phyloP scores from a whole-genome alignment of 1,140 invertebrate species.

The Hyles vespertilio region DNA sequence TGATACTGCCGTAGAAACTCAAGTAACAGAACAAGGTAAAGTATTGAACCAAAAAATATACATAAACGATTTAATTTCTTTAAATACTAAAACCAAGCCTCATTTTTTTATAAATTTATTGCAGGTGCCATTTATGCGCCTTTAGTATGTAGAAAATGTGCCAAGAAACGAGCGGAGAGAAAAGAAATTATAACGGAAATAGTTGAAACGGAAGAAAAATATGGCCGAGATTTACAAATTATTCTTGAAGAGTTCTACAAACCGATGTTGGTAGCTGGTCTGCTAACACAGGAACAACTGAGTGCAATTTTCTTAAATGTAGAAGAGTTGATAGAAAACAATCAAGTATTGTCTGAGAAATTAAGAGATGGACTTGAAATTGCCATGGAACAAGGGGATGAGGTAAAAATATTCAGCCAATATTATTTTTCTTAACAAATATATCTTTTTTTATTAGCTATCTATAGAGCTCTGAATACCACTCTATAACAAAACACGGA shows the following conservation, averaged over 20 bases:
- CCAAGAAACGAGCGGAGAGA: constrained; percentile 90
- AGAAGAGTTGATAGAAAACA: constrained; percentile 93
- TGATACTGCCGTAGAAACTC: constrained; percentile 82
- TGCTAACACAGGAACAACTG: constrained; percentile 87
- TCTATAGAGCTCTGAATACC: too few species aligned
- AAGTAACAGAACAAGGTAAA: constrained; percentile 79
- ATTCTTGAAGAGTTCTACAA: constrained; percentile 96
- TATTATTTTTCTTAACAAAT: too few species aligned
- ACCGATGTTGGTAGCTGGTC: constrained; percentile 92
- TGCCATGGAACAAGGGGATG: constrained; percentile 84
- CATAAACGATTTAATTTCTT: too few species aligned
- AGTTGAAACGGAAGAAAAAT: constrained; percentile 97
- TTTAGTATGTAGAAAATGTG: constrained; percentile 90
- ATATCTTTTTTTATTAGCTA: too few species aligned
- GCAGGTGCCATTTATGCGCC: constrained; percentile 83
- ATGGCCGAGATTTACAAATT: constrained; percentile 93
- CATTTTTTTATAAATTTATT: constrained; percentile 13
- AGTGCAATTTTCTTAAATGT: constrained; percentile 95
- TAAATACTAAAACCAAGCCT: too few species aligned
- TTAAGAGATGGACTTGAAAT: constrained; percentile 92
- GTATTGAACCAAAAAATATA: background rate
- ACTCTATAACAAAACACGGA: too few species aligned
- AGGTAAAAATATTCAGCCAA: constrained; percentile 45
- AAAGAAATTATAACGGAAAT: constrained; percentile 97
- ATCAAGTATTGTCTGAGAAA: constrained; percentile 89